A percentile compares a stretch with the other conserved stretches of the same genome.
Evolutionary conservation across 2,797 vertebrate genomes (phyloP).

Genomic region (Malacoraja senta): DNA sequence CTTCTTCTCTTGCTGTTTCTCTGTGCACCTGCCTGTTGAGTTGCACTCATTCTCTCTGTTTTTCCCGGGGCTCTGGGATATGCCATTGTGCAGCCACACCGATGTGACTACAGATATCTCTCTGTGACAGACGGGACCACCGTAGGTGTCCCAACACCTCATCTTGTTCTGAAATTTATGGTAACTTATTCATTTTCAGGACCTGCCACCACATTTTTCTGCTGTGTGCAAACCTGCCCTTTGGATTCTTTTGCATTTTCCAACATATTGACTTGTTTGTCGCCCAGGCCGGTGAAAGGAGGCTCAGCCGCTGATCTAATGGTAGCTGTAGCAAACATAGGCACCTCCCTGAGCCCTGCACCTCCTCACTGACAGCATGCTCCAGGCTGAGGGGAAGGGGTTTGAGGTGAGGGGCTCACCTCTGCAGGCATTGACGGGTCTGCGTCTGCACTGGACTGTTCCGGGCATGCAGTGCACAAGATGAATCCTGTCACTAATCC

Average conservation of each 20-base stretch:
- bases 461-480: too few species aligned
- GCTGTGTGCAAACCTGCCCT: background rate
- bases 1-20: background rate
- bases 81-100: background rate
- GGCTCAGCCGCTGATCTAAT: background rate
- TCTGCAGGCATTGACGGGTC: too few species aligned
- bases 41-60: background rate
- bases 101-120: background rate
- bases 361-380: background rate
- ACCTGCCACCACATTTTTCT: background rate
- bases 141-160: background rate
- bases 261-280: background rate
- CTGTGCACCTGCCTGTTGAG: background rate
- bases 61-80: background rate
- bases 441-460: too few species aligned
- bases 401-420: too few species aligned
- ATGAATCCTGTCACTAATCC: too few species aligned
- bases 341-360: background rate
- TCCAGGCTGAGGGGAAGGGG: background rate
- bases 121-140: background rate
- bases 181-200: background rate
- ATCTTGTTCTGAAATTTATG: constrained; percentile 12
- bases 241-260: background rate
- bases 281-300: background rate
- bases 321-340: too few species aligned